Evolutionary conservation across 2,113 vertebrate species (phyloP).

Genomic region (Hippocampus guttulatus): DNA sequence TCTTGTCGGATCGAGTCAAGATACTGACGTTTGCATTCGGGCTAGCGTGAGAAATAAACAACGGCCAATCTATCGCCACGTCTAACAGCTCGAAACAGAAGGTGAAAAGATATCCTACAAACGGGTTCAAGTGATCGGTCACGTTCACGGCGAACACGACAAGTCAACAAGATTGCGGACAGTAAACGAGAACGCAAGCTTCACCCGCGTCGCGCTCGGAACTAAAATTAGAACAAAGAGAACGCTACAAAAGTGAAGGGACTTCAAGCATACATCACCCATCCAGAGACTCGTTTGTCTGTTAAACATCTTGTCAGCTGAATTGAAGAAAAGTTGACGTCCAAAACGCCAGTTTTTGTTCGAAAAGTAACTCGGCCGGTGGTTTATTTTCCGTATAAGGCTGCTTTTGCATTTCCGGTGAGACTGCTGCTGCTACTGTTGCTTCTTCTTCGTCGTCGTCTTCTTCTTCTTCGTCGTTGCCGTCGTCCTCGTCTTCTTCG

Average conservation of each 20-base stretch:
- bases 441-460: background rate
- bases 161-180: background rate
- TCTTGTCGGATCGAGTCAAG: too few relatives aligned
- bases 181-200: background rate
- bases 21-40: background rate
- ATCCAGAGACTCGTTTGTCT: slow-evolving; percentile 78
- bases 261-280: slow-evolving; percentile 72
- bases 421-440: background rate
- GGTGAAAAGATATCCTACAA: background rate
- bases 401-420: background rate
- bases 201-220: background rate
- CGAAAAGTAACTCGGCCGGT: background rate
- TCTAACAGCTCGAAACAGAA: background rate
- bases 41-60: too few relatives aligned
- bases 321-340: too few relatives aligned
- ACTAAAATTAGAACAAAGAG: background rate
- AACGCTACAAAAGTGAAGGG: slow-evolving; percentile 14
- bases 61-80: background rate
- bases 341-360: background rate
- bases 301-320: slow-evolving; percentile 68
- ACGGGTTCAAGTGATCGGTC: background rate
- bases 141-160: background rate
- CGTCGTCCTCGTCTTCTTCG: too few relatives aligned
- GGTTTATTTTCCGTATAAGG: background rate
- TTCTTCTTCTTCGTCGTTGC: too few relatives aligned